Percentiles rank a stretch among this genome's conserved stretches.
phyloP scores from a whole-genome alignment of 2,888 invertebrate genomes.

The Anthrax anthrax region DNA sequence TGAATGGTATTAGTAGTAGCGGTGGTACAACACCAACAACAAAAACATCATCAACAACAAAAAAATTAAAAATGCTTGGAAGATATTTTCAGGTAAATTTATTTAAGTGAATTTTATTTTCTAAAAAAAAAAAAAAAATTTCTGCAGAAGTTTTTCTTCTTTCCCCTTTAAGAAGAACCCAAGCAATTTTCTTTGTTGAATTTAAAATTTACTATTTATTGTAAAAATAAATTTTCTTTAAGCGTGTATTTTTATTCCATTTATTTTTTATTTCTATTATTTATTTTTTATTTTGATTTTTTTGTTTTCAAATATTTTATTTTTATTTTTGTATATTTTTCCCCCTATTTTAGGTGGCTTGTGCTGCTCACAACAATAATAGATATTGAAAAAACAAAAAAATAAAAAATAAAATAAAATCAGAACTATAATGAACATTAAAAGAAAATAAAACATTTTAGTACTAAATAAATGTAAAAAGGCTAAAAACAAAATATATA shows the following conservation, averaged over 20 bases:
- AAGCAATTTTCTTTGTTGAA: no score
- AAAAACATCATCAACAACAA: constrained; percentile 33
- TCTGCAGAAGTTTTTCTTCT: no score
- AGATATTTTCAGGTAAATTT: constrained; percentile 49
- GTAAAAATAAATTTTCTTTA: no score
- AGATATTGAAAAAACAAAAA: background rate
- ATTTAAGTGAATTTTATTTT: constrained; percentile 2
- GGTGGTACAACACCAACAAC: constrained; percentile 7
- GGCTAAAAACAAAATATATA: no score
- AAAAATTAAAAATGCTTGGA: constrained; percentile 46
- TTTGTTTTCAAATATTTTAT: background rate
- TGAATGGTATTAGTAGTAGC: background rate
- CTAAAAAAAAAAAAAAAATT: background rate
- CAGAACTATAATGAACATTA: no score
- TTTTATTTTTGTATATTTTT: background rate
- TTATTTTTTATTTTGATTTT: no score
- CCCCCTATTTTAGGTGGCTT: constrained; percentile 10
- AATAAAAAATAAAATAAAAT: background rate
- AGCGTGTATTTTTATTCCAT: no score
- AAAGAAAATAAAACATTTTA: no score
- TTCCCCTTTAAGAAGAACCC: no score
- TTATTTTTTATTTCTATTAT: no score
- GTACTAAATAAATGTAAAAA: no score
- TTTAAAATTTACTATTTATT: no score
- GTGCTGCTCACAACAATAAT: constrained; percentile 13